Evolutionary conservation across 2,888 invertebrate species (phyloP), one percentile per base, ranked within the genome.

Genomic region (Plemyria rubiginata): DNA sequence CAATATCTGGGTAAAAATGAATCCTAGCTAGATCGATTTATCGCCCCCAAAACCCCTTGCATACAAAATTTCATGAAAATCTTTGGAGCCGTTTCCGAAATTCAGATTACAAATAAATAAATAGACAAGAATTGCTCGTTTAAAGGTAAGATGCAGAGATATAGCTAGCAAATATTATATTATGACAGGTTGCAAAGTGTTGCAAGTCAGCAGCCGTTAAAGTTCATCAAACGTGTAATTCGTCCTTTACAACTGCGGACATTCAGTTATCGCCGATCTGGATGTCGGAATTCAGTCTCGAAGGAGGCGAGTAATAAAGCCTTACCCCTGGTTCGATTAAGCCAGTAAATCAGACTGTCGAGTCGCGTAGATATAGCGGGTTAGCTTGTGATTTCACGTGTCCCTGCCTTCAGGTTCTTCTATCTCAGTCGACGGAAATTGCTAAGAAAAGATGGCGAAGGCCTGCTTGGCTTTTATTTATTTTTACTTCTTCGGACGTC

Each of bases 371-470:
- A 88, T 87, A 86, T 83, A 83, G 82, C 76, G 80, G 81, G 84
- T 86, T 87, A 84, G 85, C 84, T 84, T 82, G 81, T 86, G 86
- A 90, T 88, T 90, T 89, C 86, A 88, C 87, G 83, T 88, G 78
- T 86, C 86, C 84, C 79, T 82, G 82, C 78, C 75, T 81, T 40
- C 29, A 29, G 53, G 53, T 53, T 28, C 54, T 46, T 78, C 82
- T 84, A 84, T 83, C 85, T 84, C 78, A 72, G 76, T 74, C 77
- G 83, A 80, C 85, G 87, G 87, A 88, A 87, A 89, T 88, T 86
- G 84, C 84, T 78, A 80, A 85, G 86, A 83, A 86, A 86, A 88
- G 84, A 85, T 82, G 84, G 83, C 81, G 76, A 71, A 80, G 73
- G 79, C 77, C 79, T 77, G 73, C 67, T 72, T 70, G 75, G 70